Evolutionary conservation across 2,113 vertebrate genomes (phyloP).

Genomic region (Grallaria varia): DNA sequence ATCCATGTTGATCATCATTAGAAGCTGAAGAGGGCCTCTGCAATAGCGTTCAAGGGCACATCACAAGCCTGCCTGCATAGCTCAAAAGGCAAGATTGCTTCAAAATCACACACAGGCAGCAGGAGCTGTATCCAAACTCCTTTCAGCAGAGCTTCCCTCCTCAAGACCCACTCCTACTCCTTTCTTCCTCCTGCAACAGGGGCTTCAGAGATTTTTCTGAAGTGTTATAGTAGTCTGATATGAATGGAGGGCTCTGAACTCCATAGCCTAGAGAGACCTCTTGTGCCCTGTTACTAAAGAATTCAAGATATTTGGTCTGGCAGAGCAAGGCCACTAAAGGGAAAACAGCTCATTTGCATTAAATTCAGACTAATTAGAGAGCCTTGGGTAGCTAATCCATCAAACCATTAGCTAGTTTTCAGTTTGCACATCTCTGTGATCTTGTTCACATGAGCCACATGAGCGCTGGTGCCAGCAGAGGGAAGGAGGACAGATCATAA

Average conservation of each 20-base stretch:
- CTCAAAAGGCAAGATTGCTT: background rate
- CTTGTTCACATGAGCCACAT: background rate
- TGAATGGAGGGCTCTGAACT: background rate
- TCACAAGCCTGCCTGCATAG: fast-evolving
- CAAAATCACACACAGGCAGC: background rate
- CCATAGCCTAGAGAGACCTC: background rate
- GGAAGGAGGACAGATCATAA: background rate
- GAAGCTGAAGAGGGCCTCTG: background rate
- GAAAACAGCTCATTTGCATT: background rate
- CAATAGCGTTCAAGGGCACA: background rate
- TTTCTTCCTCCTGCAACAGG: background rate
- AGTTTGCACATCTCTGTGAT: background rate
- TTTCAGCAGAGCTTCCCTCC: background rate
- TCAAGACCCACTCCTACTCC: fast-evolving
- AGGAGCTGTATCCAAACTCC: background rate
- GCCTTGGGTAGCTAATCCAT: background rate
- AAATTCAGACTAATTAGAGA: background rate
- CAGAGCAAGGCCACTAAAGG: background rate
- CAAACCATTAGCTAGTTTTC: background rate
- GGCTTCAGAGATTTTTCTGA: background rate
- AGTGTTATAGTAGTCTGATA: background rate
- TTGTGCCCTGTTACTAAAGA: background rate
- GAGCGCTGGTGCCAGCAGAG: background rate
- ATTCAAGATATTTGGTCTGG: background rate
- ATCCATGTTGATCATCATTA: fast-evolving